phyloP scores from a whole-genome alignment of 1,140 invertebrate genomes.

The Philotrypesis tridentata region DNA sequence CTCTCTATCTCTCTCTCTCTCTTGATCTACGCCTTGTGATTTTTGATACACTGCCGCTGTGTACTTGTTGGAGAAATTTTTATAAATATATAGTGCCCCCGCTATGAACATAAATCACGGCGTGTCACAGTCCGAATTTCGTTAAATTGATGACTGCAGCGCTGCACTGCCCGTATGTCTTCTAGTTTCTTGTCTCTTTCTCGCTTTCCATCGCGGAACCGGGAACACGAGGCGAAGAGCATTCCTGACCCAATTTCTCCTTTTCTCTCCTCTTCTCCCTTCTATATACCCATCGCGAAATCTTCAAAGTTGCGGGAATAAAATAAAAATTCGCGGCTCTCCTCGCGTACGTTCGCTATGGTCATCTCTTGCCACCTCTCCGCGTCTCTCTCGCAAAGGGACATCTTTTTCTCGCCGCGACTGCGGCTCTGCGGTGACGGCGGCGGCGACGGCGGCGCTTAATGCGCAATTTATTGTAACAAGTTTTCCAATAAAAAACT shows the following conservation, averaged over 20 bases:
- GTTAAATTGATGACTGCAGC: background rate
- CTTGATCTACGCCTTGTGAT: background rate
- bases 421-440: conserved; percentile 9
- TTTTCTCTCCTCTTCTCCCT: background rate
- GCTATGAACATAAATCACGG: background rate
- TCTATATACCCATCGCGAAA: no score
- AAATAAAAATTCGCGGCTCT: conserved; percentile 6
- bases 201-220: no score
- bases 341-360: background rate
- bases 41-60: background rate
- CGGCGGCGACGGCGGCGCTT: conserved; percentile 4
- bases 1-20: background rate
- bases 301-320: background rate
- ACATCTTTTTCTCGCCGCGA: conserved; percentile 21
- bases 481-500: conserved; percentile 61
- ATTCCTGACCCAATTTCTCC: conserved; percentile 24
- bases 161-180: background rate
- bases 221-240: background rate
- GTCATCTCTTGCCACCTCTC: background rate
- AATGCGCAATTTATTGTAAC: conserved; percentile 56
- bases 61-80: background rate
- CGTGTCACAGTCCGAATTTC: background rate
- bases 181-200: background rate
- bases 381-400: conserved; percentile 5
- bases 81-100: background rate